Percentiles rank a stretch among this genome's conserved stretches.
Conservation (phyloP, 2,113 vertebrate genomes). For the Poeciliopsis turrubarensis region DNA sequence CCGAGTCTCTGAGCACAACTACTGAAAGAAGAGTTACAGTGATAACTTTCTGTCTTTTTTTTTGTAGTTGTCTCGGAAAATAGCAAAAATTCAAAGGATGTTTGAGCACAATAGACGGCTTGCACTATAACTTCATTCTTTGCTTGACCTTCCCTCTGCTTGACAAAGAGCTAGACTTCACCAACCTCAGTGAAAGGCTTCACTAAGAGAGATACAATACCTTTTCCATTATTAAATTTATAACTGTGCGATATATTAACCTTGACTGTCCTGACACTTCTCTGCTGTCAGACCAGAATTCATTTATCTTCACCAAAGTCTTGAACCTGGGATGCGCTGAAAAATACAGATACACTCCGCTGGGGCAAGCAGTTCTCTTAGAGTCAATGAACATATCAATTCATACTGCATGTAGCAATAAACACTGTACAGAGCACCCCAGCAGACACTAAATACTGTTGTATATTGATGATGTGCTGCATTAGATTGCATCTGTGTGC, state of each 20-base stretch:
- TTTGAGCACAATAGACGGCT: conserved; percentile 11
- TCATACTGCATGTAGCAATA: conserved; percentile 30
- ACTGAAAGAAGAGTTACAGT: too few relatives aligned
- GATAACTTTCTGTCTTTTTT: conserved; percentile 2
- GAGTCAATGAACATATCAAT: conserved; percentile 38
- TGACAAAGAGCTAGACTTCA: conserved; percentile 22
- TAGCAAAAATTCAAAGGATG: conserved; percentile 27
- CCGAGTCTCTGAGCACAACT: too few relatives aligned
- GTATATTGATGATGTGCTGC: not conserved
- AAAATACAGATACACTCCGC: conserved; percentile 36
- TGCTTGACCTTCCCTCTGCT: conserved; percentile 26
- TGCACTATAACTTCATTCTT: conserved; percentile 11
- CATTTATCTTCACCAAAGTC: conserved; percentile 49
- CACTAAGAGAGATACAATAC: conserved; percentile 27
- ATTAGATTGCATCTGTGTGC: not conserved
- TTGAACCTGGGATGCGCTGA: conserved; percentile 34
- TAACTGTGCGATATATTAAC: conserved; percentile 47
- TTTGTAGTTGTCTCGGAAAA: conserved; percentile 17
- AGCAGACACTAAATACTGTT: conserved; percentile 27
- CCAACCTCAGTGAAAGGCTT: not conserved
- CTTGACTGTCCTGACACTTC: conserved; percentile 22
- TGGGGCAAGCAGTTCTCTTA: conserved; percentile 13
- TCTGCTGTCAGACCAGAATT: conserved; percentile 28
- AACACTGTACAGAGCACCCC: conserved; percentile 25
- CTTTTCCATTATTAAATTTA: conserved; percentile 33